Conservation (phyloP, 2,888 invertebrate genomes). For the Anoplius nigerrimus region DNA sequence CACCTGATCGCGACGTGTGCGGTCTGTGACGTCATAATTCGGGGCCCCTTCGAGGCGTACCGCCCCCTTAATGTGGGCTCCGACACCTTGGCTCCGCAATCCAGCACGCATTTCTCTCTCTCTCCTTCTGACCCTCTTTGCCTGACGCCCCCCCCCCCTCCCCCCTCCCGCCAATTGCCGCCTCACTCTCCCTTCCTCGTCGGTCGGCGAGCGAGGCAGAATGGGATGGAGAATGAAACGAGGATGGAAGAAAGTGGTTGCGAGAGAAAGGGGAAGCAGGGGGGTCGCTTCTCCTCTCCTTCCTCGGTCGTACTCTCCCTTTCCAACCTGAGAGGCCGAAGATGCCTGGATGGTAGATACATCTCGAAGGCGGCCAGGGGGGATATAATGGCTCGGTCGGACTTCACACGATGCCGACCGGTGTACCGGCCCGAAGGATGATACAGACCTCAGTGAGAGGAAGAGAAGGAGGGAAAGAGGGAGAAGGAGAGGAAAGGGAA, state of each 20-base stretch:
- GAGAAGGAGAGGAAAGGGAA: conserved; percentile 6
- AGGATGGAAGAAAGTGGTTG: conserved; percentile 45
- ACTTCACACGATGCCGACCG: conserved; percentile 75
- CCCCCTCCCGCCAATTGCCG: background rate
- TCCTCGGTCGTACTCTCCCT: background rate
- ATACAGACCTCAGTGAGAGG: conserved; percentile 64
- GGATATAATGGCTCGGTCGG: conserved; percentile 72
- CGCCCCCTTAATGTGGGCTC: conserved; percentile 75
- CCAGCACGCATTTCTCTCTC: conserved; percentile 65
- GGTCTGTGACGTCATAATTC: conserved; percentile 75
- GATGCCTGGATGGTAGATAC: conserved; percentile 60
- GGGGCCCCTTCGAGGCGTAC: conserved; percentile 71
- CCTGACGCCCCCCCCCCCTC: conserved; percentile 8
- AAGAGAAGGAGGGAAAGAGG: conserved; percentile 19
- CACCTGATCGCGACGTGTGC: conserved; percentile 74
- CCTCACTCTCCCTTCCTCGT: conserved; percentile 16
- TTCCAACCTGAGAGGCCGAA: conserved; percentile 41
- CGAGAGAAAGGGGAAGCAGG: conserved; percentile 19
- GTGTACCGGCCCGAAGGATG: conserved; percentile 63
- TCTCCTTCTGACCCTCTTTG: conserved; percentile 23
- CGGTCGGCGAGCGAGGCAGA: conserved; percentile 33
- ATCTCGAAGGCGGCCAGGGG: conserved; percentile 68
- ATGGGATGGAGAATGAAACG: conserved; percentile 41
- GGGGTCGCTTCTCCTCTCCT: conserved; percentile 6
- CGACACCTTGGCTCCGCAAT: conserved; percentile 71